Evolutionary conservation across 2,113 vertebrate genomes (phyloP), one percentile per base, ranked within the genome.

Genomic region (Lasiurus cinereus): DNA sequence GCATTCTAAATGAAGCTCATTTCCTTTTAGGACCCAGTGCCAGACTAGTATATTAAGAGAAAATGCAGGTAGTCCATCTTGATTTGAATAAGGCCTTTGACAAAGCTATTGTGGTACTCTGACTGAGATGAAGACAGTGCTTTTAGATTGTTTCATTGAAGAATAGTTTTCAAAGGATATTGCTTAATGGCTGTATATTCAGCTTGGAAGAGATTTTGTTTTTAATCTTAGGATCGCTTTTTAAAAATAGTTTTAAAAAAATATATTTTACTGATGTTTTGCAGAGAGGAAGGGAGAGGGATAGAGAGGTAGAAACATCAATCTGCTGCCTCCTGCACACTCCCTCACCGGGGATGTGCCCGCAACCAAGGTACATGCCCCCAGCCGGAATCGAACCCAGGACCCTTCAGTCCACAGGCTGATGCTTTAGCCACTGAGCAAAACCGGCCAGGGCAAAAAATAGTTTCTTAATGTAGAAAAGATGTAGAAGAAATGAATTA

Each of bases 81-180:
- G 84, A 94, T 91, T 80, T 82, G 36, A 78, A 59, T 86, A 72
- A 92, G 48, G 8, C 73, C 70, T 70, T 84, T 70, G 29, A 85
- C 43, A 97, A 62, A 88, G 39, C 33, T 83, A 1, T 91, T 78
- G n/a, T 91, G 43, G 31, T 85, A 72, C 39, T 93, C 27, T 86
- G 66, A 39, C 54, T 76, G 33, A 84, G 29, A 39, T 84, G 15
- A 74, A 89, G 46, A 29, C 54, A 73, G 31, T 91, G 22, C 27
- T 95, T 79, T 91, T 79, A 87, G 33, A 70, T 91, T 36, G 15
- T 88, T 91, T 93, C 54, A 31, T 19, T 59, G 48, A 85, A 92
- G 36, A 94, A 77, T 56, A 70, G 0, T 66, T 92, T 86, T 77
- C 31, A 50, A 72, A 67, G 9, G 21, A 48, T 83, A 66, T 72